phyloP scores from a whole-genome alignment of 2,888 invertebrate genomes.

The Parelbella ahira region DNA sequence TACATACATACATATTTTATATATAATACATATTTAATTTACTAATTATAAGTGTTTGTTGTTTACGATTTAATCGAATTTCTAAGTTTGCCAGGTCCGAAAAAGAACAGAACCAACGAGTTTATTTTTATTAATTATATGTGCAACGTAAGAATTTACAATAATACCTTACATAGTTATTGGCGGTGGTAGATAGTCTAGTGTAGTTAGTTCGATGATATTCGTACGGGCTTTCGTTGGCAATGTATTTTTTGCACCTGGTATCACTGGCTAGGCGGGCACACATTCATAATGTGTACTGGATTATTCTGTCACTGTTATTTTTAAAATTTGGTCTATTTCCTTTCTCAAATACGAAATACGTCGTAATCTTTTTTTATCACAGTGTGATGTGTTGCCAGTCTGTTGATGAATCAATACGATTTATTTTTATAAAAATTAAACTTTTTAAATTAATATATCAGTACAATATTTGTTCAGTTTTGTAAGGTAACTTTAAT shows the following conservation, averaged over 20 bases:
- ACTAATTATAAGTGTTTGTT: conserved; percentile 19
- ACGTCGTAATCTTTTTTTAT: too few relatives aligned
- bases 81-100: conserved; percentile 73
- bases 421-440: conserved; percentile 1
- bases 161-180: neutral
- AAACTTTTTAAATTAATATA: too few relatives aligned
- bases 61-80: conserved; percentile 27
- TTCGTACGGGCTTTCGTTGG: conserved; percentile 65
- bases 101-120: conserved; percentile 75
- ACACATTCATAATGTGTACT: conserved; percentile 10
- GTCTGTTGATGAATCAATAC: conserved; percentile 16
- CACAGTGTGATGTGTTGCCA: conserved; percentile 22
- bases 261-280: conserved; percentile 35
- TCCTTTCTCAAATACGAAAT: too few relatives aligned
- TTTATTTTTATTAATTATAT: conserved; percentile 36
- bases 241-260: conserved; percentile 77
- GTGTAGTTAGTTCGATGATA: conserved; percentile 45
- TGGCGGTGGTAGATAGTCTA: conserved; percentile 43
- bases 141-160: conserved; percentile 44
- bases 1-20: conserved; percentile 1
- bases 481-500: too few relatives aligned
- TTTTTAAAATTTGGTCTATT: too few relatives aligned
- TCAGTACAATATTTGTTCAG: too few relatives aligned
- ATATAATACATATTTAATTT: too few relatives aligned
- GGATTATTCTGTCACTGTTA: too few relatives aligned